Base-by-base conservation (phyloP, 2,113 vertebrate genomes). In the Crotophaga sulcirostris region DNA sequence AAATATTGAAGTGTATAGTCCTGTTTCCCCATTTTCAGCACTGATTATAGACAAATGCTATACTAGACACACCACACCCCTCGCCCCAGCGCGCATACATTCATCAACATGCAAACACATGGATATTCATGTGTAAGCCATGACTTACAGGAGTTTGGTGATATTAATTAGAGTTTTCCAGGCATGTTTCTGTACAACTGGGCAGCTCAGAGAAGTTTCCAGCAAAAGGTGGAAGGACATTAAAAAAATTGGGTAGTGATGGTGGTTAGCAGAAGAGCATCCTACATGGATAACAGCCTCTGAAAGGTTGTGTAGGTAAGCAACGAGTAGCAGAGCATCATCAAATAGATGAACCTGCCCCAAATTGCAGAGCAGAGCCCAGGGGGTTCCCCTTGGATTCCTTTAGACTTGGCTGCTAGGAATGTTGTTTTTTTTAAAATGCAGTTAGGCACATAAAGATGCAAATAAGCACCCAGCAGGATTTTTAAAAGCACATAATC, bases 401-500 rank as follows among this genome's bases (percentile, higher is more conserved):
- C 42, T 82, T 70, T 16, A 13, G 3, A 24, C 18, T 55, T 49
- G 67, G 4, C 64, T 62, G 38, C 34, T 74, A 63, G 59, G 45
- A 80, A 63, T 51, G 38, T n/a, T n/a, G n/a, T 6, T 20, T 17
- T 87, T 75, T 64, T 5, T n/a, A n/a, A 7, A 79, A 45, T 12
- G 31, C 13, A 69, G 51, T 36, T 45, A 67, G 72, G 64, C 73
- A 42, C 31, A 72, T 67, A 63, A 93, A 84, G 69, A 64, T 94
- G 84, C 77, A 89, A 87, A 89, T 91, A 58, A 91, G 63, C 47
- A 63, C 52, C 26, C 58, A n/a, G 75, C 5, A 92, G 70, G 91
- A 28, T 55, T 82, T 80, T 81, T 74, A 77, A 87, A 81, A 94
- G 29, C 77, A 87, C 52, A n/a, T 55, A 93, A 64, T 93, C 90